These are phyloP conservation scores for Eristalinus sepulchralis DNA, from an alignment of 2,888 invertebrate genomes.

Conservation along the genomic window DNA sequence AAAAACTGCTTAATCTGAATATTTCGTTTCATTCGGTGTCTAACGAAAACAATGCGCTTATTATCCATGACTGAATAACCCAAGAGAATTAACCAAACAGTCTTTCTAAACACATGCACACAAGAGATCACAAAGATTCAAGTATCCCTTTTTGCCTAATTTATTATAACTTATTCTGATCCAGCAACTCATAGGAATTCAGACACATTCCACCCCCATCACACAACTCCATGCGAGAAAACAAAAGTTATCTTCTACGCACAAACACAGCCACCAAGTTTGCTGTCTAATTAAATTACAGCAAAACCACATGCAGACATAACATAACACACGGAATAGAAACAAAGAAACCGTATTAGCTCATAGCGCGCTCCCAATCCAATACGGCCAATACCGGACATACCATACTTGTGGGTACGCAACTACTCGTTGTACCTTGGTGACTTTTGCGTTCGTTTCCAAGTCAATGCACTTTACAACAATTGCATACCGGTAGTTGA, in stretches of 20 bases:
- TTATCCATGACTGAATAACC: background rate
- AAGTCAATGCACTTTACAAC: slow-evolving; percentile 43
- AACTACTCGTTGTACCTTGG: slow-evolving; percentile 2
- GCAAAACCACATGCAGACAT: slow-evolving; percentile 10
- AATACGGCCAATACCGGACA: slow-evolving; percentile 23
- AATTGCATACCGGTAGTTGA: background rate
- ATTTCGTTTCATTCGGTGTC: too few relatives aligned
- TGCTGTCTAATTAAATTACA: slow-evolving; percentile 50
- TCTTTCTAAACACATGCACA: background rate
- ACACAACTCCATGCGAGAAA: background rate
- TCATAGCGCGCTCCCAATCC: slow-evolving; percentile 30
- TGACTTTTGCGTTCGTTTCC: slow-evolving; percentile 33
- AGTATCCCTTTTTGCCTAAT: background rate
- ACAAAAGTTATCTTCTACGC: background rate
- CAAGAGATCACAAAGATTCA: background rate
- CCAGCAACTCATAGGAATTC: too few relatives aligned
- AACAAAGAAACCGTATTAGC: slow-evolving; percentile 32
- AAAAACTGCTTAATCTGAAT: too few relatives aligned
- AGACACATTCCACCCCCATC: background rate
- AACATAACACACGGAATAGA: slow-evolving; percentile 25
- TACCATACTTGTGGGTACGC: background rate
- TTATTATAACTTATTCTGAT: background rate
- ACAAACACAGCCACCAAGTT: background rate
- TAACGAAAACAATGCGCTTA: too few relatives aligned
- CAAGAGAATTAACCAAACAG: background rate